phyloP scores from a whole-genome alignment of 92 coral and sea anemone genomes.

The Actinostola sp. region DNA sequence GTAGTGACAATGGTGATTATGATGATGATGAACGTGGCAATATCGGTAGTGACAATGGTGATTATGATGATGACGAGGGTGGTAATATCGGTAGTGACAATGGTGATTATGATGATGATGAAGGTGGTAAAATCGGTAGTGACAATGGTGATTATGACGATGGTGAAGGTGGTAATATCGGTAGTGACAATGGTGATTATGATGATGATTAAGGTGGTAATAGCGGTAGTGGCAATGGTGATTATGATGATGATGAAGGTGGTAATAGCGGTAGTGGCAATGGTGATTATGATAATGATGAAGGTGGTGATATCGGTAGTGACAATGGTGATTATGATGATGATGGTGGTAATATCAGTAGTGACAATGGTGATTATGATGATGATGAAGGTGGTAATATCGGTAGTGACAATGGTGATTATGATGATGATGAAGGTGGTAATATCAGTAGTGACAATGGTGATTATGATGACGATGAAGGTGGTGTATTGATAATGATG shows the following conservation, averaged over 20 bases:
- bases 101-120: conserved; percentile 20
- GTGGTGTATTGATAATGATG: neutral
- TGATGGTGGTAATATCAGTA: neutral
- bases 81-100: conserved; percentile 4
- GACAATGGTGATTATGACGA: conserved; percentile 4
- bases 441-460: neutral
- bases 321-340: conserved; percentile 22
- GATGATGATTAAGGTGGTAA: conserved; percentile 5
- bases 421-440: conserved; percentile 1
- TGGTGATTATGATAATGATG: conserved; percentile 24
- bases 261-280: neutral
- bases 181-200: conserved; percentile 15
- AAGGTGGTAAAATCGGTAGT: neutral
- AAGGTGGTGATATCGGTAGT: neutral
- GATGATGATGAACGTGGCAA: neutral
- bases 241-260: conserved; percentile 13
- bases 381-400: neutral
- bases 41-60: neutral
- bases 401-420: conserved; percentile 3
- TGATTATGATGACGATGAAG: neutral
- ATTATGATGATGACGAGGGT: neutral
- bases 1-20: neutral
- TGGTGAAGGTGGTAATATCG: conserved; percentile 1
- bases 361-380: neutral
- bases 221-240: conserved; percentile 10